phyloP scores from a whole-genome alignment of 2,113 vertebrate genomes.

The Heterocephalus glaber region DNA sequence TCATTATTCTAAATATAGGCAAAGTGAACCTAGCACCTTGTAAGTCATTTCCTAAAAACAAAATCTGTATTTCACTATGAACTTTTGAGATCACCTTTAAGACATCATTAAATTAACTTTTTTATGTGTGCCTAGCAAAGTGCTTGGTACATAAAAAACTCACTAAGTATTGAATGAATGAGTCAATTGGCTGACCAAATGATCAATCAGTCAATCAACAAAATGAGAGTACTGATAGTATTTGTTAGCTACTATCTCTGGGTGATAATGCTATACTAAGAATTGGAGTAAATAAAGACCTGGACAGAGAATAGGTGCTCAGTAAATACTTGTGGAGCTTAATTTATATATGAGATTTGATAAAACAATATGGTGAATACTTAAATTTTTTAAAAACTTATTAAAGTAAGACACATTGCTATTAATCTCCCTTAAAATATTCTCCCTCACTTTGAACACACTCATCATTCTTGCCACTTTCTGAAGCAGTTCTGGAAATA shows the following conservation, averaged over 20 bases:
- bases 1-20: background rate
- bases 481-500: no score
- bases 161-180: background rate
- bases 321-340: background rate
- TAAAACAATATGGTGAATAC: background rate
- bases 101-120: slow-evolving; percentile 4
- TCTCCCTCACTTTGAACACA: no score
- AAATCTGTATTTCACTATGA: background rate
- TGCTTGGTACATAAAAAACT: background rate
- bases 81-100: slow-evolving; percentile 15
- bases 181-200: background rate
- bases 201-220: background rate
- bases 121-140: background rate
- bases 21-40: background rate
- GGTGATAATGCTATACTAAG: background rate
- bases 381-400: no score
- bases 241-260: background rate
- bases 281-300: background rate
- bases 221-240: background rate
- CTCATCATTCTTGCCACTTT: no score
- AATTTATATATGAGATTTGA: background rate
- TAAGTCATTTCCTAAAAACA: slow-evolving; percentile 38
- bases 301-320: background rate
- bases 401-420: no score
- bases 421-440: no score